A percentile compares a stretch with the other conserved stretches of the same genome.
phyloP scores from a whole-genome alignment of 2,797 vertebrate genomes.

The Chromobotia macracanthus region DNA sequence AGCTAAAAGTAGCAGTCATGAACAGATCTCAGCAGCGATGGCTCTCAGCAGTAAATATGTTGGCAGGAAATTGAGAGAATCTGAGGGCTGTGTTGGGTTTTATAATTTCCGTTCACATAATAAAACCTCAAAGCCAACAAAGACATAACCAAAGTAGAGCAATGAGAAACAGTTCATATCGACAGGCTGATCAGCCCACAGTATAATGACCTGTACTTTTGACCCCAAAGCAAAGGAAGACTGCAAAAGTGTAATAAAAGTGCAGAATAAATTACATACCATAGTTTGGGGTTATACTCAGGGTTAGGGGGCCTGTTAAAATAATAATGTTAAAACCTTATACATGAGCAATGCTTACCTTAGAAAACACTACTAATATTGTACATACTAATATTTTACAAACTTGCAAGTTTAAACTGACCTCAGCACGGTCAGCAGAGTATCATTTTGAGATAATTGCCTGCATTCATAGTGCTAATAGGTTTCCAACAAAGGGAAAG shows the following conservation, averaged over 20 bases:
- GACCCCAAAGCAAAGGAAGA: constrained; percentile 1
- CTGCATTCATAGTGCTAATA: not conserved
- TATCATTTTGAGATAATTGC: not conserved
- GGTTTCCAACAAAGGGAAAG: not conserved
- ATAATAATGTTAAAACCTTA: not conserved
- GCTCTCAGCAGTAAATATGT: constrained; percentile 9
- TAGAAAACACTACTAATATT: not conserved
- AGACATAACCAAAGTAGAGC: not conserved
- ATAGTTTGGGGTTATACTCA: not conserved
- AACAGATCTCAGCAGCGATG: not conserved
- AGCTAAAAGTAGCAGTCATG: constrained; percentile 12
- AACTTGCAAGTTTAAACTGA: not conserved
- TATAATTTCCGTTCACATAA: constrained; percentile 34
- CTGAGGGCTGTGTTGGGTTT: not conserved
- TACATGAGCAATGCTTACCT: not conserved
- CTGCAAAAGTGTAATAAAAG: not conserved
- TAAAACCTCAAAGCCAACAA: constrained; percentile 11
- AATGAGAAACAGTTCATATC: constrained; percentile 9
- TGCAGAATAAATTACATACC: not conserved
- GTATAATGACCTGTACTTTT: not conserved
- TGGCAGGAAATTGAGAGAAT: constrained; percentile 35
- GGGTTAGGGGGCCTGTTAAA: not conserved
- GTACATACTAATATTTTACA: not conserved
- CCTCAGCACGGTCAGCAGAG: not conserved
- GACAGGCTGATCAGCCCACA: not conserved